Base-by-base conservation (phyloP, 2,888 invertebrate genomes). In the Amblyjoppa proteus region DNA sequence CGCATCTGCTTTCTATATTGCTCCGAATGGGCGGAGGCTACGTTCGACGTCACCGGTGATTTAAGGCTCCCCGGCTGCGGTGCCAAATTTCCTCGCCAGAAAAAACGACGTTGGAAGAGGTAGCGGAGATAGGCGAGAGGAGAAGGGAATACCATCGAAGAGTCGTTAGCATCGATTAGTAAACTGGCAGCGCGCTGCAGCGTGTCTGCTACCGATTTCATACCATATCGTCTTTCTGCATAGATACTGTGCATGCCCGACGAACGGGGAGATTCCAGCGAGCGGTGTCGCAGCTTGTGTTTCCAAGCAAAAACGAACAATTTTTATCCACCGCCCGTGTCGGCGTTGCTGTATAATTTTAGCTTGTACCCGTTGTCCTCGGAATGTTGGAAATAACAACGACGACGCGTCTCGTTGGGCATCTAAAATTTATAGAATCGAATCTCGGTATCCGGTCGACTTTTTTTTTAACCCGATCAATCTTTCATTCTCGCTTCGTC, bases 91-190 rank as follows among this genome's bases (percentile, higher is more conserved):
- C 74, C 69, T 73, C 38, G 25, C 53, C 58, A 64, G 79, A 73
- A 80, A 82, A 75, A 85, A 70, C 78, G 76, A 84, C 75, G 73
- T 81, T 77, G 76, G 81, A 80, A 68, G 71, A 71, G 64, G 75
- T 69, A 68, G 81, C 7, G n/a, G 64, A 64, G 64, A 83, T 66
- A 77, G 64, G 20, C 68, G 53, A 70, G 81, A 68, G 68, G 49
- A 84, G 81, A 84, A 78, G 81, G 81, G 83, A 86, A 78, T 84
- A 87, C 88, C 84, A 89, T 91, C 88, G 88, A 89, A 90, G 84
- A 88, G 76, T 90, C 90, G 87, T 91, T 91, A 91, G 89, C 89
- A 90, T 90, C 89, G 89, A 91, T 91, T 89, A 89, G 88, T 86
- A 80, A 78, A 83, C 73, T 71, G 80, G 81, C 79, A 73, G 61